phyloP scores from a whole-genome alignment of 2,797 vertebrate species.

The Danio aesculapii region DNA sequence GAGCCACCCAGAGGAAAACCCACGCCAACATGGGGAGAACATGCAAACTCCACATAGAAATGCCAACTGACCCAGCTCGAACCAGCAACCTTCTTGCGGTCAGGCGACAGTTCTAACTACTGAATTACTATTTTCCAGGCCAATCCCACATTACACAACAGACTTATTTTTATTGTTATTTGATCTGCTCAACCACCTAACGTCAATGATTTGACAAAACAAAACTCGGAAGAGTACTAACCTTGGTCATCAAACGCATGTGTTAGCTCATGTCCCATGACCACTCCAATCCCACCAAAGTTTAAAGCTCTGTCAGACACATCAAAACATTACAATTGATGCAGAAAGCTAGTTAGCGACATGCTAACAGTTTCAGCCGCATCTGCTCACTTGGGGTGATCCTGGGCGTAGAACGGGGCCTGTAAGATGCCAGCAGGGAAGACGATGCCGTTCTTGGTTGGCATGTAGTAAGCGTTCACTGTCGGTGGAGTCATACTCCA shows the following conservation, averaged over 20 bases:
- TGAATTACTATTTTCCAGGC: no score
- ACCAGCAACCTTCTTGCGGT: no score
- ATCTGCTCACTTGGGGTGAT: slow-evolving; percentile 90
- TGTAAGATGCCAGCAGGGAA: slow-evolving; percentile 97
- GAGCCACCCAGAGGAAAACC: no score
- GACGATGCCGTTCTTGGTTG: slow-evolving; percentile 97
- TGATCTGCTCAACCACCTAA: no score
- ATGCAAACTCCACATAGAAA: no score
- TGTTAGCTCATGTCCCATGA: slow-evolving; percentile 98
- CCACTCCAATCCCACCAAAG: slow-evolving; percentile 96
- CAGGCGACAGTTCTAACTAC: no score
- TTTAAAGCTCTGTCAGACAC: slow-evolving; percentile 86
- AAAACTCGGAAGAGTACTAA: slow-evolving; percentile 60
- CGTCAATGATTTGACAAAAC: no score
- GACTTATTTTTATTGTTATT: no score
- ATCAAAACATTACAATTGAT: not conserved
- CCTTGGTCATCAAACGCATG: slow-evolving; percentile 96
- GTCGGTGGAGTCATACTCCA: slow-evolving; percentile 99
- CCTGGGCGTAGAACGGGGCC: slow-evolving; percentile 93
- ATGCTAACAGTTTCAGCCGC: slow-evolving; percentile 10
- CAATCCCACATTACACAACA: no score
- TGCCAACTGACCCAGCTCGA: no score
- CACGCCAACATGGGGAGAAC: no score
- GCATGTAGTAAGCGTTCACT: slow-evolving; percentile 97
- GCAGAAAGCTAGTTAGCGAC: not conserved